These are phyloP conservation scores for Natator depressus DNA, from an alignment of 2,113 vertebrate species.

Conservation along the genomic window DNA sequence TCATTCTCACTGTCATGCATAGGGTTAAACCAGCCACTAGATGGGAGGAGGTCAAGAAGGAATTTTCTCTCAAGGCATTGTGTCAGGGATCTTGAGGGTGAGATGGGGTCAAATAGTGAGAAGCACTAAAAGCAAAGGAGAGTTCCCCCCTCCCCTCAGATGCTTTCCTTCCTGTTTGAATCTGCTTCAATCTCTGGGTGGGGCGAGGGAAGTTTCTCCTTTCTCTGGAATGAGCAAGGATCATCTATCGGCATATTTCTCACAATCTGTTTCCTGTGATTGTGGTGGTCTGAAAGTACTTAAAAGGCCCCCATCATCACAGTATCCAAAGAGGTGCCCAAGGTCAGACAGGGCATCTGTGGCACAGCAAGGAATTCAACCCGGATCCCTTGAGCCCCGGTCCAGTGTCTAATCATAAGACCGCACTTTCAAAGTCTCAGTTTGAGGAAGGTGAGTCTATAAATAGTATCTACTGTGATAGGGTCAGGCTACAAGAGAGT, in stretches of 20 bases:
- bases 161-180: conserved; percentile 25
- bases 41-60: conserved; percentile 14
- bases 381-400: fast-evolving
- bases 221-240: conserved; percentile 14
- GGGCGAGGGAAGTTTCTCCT: conserved; percentile 22
- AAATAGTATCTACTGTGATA: background rate
- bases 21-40: conserved; percentile 47
- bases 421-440: background rate
- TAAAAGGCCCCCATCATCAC: background rate
- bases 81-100: conserved; percentile 36
- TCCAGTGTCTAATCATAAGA: background rate
- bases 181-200: conserved; percentile 40
- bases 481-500: too few relatives aligned
- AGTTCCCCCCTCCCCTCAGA: conserved; percentile 34
- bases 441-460: background rate
- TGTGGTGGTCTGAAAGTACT: conserved; percentile 35
- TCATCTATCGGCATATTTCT: conserved; percentile 21
- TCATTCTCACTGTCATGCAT: conserved; percentile 19
- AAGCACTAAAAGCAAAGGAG: conserved; percentile 48
- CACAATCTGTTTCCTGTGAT: background rate
- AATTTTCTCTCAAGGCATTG: conserved; percentile 50
- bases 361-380: background rate
- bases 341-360: background rate
- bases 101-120: conserved; percentile 46
- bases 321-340: background rate